Conservation (phyloP, 2,113 vertebrate genomes). For the Tenebrosternarchus preto region DNA sequence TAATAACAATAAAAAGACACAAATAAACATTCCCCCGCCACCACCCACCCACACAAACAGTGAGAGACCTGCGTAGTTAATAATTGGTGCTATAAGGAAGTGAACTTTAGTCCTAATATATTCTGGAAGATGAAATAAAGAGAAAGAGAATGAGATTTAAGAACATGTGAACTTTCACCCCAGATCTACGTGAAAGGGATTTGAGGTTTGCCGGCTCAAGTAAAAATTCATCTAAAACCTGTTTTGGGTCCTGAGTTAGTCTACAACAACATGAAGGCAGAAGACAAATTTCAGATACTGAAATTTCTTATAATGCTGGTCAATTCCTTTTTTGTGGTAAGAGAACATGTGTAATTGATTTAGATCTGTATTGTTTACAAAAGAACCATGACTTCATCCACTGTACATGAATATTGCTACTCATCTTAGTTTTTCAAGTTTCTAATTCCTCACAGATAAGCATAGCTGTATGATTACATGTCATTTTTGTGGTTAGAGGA, state of each 20-base stretch:
- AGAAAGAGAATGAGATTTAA: neutral
- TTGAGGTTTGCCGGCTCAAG: neutral
- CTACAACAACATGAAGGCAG: conserved; percentile 60
- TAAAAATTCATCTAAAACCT: neutral
- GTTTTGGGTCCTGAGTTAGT: neutral
- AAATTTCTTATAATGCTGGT: conserved; percentile 62
- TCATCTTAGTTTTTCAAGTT: too few relatives aligned
- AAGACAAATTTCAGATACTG: conserved; percentile 63
- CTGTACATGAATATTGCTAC: too few relatives aligned
- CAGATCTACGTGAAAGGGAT: neutral
- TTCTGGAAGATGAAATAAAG: neutral
- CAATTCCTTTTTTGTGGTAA: conserved; percentile 68
- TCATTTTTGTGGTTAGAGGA: too few relatives aligned
- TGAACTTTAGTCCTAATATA: conserved; percentile 50
- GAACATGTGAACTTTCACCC: neutral
- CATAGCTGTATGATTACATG: too few relatives aligned
- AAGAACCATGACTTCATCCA: too few relatives aligned
- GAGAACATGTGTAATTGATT: neutral
- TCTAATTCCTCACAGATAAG: too few relatives aligned
- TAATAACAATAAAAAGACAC: too few relatives aligned
- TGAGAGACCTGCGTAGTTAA: conserved; percentile 31
- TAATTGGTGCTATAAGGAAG: conserved; percentile 52
- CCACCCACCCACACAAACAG: neutral
- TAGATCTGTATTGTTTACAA: conserved; percentile 1
- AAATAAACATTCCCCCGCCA: neutral